Percentiles rank a stretch among this genome's conserved stretches.
Conservation (phyloP, 2,888 invertebrate genomes). For the Polietes domitor region DNA sequence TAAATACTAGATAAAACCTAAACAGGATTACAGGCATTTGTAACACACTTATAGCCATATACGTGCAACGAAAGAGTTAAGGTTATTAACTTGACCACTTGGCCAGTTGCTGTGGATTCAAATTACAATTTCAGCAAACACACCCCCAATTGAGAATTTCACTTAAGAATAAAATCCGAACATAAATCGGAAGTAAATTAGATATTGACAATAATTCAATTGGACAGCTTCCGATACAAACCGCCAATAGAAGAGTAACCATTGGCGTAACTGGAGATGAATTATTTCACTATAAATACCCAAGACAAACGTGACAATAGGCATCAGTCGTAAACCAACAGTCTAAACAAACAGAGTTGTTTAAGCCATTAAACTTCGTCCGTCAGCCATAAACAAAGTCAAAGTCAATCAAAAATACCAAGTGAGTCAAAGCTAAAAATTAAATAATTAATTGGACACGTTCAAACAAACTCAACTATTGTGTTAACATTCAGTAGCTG, state of each 20-base stretch:
- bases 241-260: constrained; percentile 25
- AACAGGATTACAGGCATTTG: too few species aligned
- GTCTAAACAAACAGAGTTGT: constrained; percentile 57
- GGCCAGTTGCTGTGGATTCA: background rate
- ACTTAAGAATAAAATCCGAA: constrained; percentile 38
- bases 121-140: background rate
- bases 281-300: constrained; percentile 53
- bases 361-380: constrained; percentile 41
- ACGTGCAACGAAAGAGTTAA: background rate
- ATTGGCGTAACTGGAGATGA: constrained; percentile 28
- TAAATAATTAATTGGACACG: background rate
- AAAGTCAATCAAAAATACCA: constrained; percentile 63
- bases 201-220: constrained; percentile 5
- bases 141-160: constrained; percentile 49
- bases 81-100: background rate
- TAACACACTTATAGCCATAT: too few species aligned
- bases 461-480: constrained; percentile 34
- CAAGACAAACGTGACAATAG: constrained; percentile 12
- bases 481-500: background rate
- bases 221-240: constrained; percentile 43
- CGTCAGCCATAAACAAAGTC: constrained; percentile 8
- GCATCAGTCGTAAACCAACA: constrained; percentile 56
- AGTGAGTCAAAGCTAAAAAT: constrained; percentile 59
- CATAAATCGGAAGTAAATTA: constrained; percentile 54
- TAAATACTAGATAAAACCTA: too few species aligned